Conservation (phyloP, 2,113 vertebrate species). For the Chamaea fasciata region DNA sequence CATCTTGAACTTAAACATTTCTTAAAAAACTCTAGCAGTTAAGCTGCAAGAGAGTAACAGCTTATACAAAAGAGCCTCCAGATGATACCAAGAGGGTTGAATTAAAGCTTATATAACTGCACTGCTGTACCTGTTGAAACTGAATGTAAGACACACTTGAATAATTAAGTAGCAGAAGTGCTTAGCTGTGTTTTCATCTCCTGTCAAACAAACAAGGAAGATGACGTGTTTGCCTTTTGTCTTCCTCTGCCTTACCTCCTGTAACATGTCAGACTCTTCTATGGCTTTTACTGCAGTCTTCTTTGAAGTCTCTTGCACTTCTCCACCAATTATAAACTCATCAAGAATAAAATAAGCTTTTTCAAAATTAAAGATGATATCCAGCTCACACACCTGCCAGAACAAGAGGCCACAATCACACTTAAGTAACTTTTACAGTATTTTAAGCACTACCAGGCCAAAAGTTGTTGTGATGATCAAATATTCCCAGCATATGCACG, state of each 20-base stretch:
- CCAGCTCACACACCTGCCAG: slow-evolving; percentile 89
- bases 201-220: neutral
- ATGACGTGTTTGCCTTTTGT: neutral
- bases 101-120: neutral
- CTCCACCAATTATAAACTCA: slow-evolving; percentile 91
- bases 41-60: neutral
- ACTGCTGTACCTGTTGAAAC: neutral
- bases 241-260: slow-evolving; percentile 81
- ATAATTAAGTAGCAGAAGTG: neutral
- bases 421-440: neutral
- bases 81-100: neutral
- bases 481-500: neutral
- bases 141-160: neutral
- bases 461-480: neutral
- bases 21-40: neutral
- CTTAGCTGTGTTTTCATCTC: neutral
- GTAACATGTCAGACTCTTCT: slow-evolving; percentile 86
- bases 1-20: neutral
- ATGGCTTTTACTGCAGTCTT: slow-evolving; percentile 75
- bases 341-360: slow-evolving; percentile 96
- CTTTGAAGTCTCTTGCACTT: slow-evolving; percentile 91
- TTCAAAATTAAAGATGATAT: slow-evolving; percentile 97
- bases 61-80: neutral
- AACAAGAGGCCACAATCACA: neutral
- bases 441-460: neutral